Evolutionary conservation across 2,888 invertebrate genomes (phyloP), one percentile per base, ranked within the genome.

Genomic region (Sphecodes monilicornis): DNA sequence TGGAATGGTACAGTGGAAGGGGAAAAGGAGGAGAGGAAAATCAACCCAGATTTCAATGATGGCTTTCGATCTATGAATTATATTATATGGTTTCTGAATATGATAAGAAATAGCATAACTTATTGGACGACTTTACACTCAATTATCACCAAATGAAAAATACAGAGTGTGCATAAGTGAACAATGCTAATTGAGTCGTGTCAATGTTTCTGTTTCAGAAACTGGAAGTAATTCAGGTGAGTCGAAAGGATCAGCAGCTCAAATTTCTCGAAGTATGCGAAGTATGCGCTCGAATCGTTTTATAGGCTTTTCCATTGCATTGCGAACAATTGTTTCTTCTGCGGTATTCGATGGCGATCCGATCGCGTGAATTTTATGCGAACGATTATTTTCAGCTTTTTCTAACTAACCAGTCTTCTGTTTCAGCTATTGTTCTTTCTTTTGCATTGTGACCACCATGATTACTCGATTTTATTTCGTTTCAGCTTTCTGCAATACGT

Each of bases 221-320:
- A 90, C 84, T 90, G 90, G 93, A 92, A 86, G 91, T 92, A 36
- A 70, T 90, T 54, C 90, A 91, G 92, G 93, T 93, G 91, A 92
- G 93, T 90, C 77, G 77, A 64, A 80, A 83, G 71, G 71, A 54
- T 41, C 46, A 57, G 29, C 72, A 32, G 50, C 11, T 68, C 26
- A 11, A 22, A 75, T 50, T 73, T 74, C 29, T 60, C 78, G 43
- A 76, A 76, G 80, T 89, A 88, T 90, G 66, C 80, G 50, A 76
- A 78, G 84, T 89, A 88, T 90, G 86, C 86, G 86, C 78, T 83
- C 86, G 89, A 89, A 82, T 73, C 78, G 43, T 43, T 66, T 57
- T 8, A 79, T 32, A 29, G 41, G n/a, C 32, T 43, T 72, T 80
- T 50, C 57, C 13, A 75, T 72, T 64, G 69, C 66, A 57, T 70